Evolutionary conservation across 1,140 invertebrate genomes (phyloP).

Genomic region (Cydia fagiglandana): DNA sequence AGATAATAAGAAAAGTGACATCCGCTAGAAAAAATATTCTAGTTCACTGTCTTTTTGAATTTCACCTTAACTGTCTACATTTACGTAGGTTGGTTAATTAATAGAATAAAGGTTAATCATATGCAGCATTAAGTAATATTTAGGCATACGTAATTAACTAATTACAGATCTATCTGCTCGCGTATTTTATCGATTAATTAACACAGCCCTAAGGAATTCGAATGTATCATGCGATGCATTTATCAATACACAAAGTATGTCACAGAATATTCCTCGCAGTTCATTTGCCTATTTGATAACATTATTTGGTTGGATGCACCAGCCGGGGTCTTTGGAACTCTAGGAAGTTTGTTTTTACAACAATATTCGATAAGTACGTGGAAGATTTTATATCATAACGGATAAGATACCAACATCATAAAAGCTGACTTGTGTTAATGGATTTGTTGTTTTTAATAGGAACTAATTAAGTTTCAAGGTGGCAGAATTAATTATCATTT

Average conservation of each 20-base stretch:
- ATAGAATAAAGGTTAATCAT: too few relatives aligned
- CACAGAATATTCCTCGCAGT: constrained; percentile 23
- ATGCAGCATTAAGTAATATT: too few relatives aligned
- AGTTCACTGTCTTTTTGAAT: too few relatives aligned
- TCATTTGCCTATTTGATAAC: constrained; percentile 28
- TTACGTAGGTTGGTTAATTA: too few relatives aligned
- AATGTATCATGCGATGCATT: neutral
- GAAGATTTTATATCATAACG: neutral
- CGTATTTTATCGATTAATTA: neutral
- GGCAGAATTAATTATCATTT: too few relatives aligned
- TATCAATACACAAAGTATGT: constrained; percentile 21
- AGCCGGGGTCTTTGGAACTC: constrained; percentile 4
- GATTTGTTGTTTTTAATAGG: too few relatives aligned
- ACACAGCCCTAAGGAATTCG: neutral
- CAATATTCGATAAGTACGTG: neutral
- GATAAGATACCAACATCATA: neutral
- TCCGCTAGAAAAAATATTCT: too few relatives aligned
- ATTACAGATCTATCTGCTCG: neutral
- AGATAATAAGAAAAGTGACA: too few relatives aligned
- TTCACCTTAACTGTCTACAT: too few relatives aligned
- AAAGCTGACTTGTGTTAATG: too few relatives aligned
- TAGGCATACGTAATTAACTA: too few relatives aligned
- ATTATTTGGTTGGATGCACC: neutral
- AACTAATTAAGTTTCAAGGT: too few relatives aligned
- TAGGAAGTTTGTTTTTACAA: neutral